These are phyloP conservation scores for Onychostruthus taczanowskii DNA, from an alignment of 2,113 vertebrate species.

Conservation along the genomic window DNA sequence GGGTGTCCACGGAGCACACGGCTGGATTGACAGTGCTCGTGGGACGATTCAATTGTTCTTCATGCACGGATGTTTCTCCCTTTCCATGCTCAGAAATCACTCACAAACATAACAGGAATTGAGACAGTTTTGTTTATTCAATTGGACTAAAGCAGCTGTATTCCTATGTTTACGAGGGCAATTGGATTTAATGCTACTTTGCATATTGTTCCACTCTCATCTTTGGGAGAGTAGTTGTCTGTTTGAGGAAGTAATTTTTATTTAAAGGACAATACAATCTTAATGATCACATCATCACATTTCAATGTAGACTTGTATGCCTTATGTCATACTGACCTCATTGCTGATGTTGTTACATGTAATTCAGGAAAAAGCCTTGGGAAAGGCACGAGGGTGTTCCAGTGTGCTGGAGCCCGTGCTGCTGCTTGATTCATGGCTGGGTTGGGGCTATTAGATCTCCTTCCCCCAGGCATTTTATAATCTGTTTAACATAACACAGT, in stretches of 20 bases:
- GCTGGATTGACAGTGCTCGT: neutral
- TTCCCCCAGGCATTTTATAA: constrained; percentile 84
- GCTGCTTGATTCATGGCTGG: constrained; percentile 76
- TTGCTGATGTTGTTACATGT: accelerated
- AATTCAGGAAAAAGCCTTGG: neutral
- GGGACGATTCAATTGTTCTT: neutral
- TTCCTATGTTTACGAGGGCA: neutral
- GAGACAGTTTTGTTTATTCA: constrained; percentile 13
- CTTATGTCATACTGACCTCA: neutral
- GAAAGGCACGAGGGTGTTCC: neutral
- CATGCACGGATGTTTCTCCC: neutral
- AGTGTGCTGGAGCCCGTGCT: neutral
- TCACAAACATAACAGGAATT: neutral
- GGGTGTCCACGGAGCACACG: neutral
- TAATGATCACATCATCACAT: neutral
- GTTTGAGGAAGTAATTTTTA: neutral
- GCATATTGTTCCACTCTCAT: neutral
- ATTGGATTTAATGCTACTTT: neutral
- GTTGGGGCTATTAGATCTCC: constrained; percentile 74
- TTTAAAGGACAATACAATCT: neutral
- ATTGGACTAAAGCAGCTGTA: constrained; percentile 20
- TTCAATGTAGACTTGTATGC: neutral
- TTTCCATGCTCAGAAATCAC: neutral
- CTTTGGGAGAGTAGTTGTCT: neutral
- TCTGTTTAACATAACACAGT: constrained; percentile 84